These are phyloP conservation scores for Platorchestia sp. DNA, from an alignment of 1,140 invertebrate genomes.

Conservation along the genomic window DNA sequence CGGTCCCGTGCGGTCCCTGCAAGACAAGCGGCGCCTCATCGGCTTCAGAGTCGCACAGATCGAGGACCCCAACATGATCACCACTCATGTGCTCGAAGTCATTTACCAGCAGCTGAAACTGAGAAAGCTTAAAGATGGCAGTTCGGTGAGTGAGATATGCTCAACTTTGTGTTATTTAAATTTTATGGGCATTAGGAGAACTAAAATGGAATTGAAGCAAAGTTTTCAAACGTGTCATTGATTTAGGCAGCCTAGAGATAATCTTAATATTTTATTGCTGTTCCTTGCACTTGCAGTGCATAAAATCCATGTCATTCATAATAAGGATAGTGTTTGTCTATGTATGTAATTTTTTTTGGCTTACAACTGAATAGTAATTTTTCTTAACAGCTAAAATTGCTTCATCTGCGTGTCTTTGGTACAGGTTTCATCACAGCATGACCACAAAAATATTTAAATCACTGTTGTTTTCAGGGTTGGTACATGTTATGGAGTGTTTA, in stretches of 20 bases:
- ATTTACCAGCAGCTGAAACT: not conserved
- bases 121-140: not conserved
- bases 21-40: not conserved
- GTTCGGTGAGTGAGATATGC: not conserved
- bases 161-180: not conserved
- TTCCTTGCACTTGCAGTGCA: not conserved
- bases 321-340: no score
- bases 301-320: no score
- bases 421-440: no score
- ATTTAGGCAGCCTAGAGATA: not conserved
- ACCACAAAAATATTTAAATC: no score
- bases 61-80: not conserved
- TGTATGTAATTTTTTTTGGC: no score
- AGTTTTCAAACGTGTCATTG: not conserved
- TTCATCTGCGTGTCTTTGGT: no score
- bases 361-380: no score
- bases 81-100: constrained; percentile 27
- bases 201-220: not conserved
- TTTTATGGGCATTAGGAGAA: no score
- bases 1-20: not conserved
- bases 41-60: not conserved
- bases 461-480: no score
- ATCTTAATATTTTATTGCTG: not conserved
- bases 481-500: no score
- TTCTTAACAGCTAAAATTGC: no score